phyloP scores from a whole-genome alignment of 2,888 invertebrate genomes.

The Coenonympha glycerion region DNA sequence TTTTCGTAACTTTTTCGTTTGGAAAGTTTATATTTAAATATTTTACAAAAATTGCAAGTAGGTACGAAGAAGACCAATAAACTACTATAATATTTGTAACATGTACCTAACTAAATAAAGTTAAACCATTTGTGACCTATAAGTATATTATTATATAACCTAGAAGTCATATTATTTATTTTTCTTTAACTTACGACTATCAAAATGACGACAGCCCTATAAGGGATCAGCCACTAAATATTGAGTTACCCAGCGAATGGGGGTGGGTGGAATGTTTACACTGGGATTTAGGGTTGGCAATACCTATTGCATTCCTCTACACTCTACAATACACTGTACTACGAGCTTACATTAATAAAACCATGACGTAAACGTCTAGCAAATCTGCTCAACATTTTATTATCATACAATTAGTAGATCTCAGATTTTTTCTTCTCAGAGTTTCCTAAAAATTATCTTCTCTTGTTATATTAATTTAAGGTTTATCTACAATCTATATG shows the following conservation, averaged over 20 bases:
- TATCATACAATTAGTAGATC: background rate
- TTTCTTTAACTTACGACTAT: background rate
- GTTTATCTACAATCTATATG: too few species aligned
- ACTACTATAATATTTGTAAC: too few species aligned
- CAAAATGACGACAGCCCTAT: slow-evolving; percentile 23
- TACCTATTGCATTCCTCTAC: slow-evolving; percentile 69
- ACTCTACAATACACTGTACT: slow-evolving; percentile 9
- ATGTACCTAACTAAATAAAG: too few species aligned
- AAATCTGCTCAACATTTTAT: background rate
- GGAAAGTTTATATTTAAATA: too few species aligned
- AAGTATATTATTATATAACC: too few species aligned
- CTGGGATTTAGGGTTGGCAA: slow-evolving; percentile 54
- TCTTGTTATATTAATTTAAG: background rate
- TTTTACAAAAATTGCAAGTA: too few species aligned
- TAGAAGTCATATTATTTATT: too few species aligned
- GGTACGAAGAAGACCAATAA: too few species aligned
- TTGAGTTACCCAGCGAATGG: slow-evolving; percentile 51
- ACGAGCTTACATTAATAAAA: slow-evolving; percentile 5
- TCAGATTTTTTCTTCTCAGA: too few species aligned
- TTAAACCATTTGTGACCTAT: too few species aligned
- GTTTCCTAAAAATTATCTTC: background rate
- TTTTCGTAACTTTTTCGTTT: too few species aligned
- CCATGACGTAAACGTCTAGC: background rate
- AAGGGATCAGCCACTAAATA: slow-evolving; percentile 40
- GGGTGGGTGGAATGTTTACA: slow-evolving; percentile 65